Evolutionary conservation across 1,140 invertebrate genomes (phyloP).

Genomic region (Drosophila asahinai): DNA sequence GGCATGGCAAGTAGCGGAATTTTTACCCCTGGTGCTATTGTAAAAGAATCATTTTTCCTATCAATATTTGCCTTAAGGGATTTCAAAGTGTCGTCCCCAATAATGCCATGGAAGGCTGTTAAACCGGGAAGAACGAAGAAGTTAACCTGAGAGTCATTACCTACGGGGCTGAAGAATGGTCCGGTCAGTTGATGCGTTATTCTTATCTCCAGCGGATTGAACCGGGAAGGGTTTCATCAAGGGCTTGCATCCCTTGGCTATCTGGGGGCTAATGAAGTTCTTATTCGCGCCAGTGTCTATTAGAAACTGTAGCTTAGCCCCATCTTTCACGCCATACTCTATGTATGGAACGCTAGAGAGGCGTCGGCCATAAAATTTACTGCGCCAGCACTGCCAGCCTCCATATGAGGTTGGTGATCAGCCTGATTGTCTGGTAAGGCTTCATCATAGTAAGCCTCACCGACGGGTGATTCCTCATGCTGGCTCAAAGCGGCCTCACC

Average conservation of each 20-base stretch:
- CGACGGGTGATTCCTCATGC: background rate
- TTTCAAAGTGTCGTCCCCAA: slow-evolving; percentile 15
- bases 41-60: slow-evolving; percentile 4
- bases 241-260: slow-evolving; percentile 1
- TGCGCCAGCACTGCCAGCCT: background rate
- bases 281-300: slow-evolving; percentile 33
- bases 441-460: background rate
- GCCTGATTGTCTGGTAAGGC: background rate
- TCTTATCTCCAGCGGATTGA: slow-evolving; percentile 4
- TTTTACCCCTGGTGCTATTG: background rate
- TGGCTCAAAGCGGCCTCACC: background rate
- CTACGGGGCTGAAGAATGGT: no score
- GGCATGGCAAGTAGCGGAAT: background rate
- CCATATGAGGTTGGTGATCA: background rate
- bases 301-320: slow-evolving; percentile 16
- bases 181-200: slow-evolving; percentile 1
- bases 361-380: slow-evolving; percentile 3
- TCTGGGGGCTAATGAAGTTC: slow-evolving; percentile 21
- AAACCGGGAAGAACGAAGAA: background rate
- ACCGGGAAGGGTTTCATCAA: background rate
- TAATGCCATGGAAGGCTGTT: slow-evolving; percentile 19
- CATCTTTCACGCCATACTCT: no score
- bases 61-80: slow-evolving; percentile 1
- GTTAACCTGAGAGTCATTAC: no score
- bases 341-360: background rate